Evolutionary conservation across 2,888 invertebrate species (phyloP), one percentile per base, ranked within the genome.

Genomic region (Cenopis cana): DNA sequence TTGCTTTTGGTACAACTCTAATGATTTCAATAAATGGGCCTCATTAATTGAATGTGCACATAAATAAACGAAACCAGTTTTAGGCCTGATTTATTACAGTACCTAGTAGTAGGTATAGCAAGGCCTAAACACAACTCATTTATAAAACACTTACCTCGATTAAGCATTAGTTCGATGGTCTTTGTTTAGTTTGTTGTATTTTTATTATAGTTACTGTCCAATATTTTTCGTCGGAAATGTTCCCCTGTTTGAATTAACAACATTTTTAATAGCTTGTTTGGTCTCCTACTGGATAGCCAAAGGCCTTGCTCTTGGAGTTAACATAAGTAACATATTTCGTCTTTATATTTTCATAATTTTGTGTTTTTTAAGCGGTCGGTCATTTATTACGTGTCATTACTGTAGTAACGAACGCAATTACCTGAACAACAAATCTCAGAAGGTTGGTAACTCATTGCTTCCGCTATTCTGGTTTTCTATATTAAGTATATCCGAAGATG

Each of bases 391-490:
- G 20, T 72, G 72, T 69, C 68, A 74, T 70, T 69, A 68, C 69
- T 74, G 68, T 68, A 73, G 71, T 74, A 76, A 75, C 68, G 76
- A 77, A 77, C 78, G 80, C 82, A 84, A 84, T 81, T 80, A 78
- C 72, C 81, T 75, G 76, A 82, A 79, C 82, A 82, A 82, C 76
- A 79, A 76, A 82, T 84, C 78, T 85, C 75, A 83, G 85, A 89
- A 90, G 89, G 89, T 81, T 85, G 81, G 74, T 79, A 78, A 77
- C 83, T 79, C 76, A 69, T 65, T 76, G 81, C 84, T 89, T 89
- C 89, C 87, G 88, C 82, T 82, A 79, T 79, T 83, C 79, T 79
- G 78, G 77, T 80, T 80, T 81, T 82, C 80, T 81, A 83, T 76
- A 75, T 79, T 74, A n/a, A n/a, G n/a, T n/a, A 76, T 77, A 81